phyloP scores from a whole-genome alignment of 1,140 invertebrate species.

The Rhysida immarginata region DNA sequence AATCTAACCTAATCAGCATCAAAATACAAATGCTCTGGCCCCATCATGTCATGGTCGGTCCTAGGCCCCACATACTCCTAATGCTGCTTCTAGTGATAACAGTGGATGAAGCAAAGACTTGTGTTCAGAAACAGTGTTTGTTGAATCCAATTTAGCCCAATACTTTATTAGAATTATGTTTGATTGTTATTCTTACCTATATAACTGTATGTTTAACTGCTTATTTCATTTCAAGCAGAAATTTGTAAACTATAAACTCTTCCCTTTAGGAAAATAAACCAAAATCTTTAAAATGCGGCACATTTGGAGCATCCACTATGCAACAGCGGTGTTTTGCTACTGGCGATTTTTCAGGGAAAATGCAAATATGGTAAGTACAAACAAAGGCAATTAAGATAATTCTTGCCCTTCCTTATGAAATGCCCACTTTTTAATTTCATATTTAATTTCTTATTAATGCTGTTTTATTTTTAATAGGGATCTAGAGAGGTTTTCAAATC shows the following conservation, averaged over 20 bases:
- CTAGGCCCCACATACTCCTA: too few relatives aligned
- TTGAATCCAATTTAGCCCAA: not conserved
- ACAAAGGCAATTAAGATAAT: not conserved
- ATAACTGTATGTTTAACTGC: too few relatives aligned
- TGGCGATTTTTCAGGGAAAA: conserved; percentile 74
- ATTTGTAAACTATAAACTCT: conserved; percentile 1
- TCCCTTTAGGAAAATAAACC: conserved; percentile 46
- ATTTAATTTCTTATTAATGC: not conserved
- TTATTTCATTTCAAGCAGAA: conserved; percentile 5
- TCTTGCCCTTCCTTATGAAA: not conserved
- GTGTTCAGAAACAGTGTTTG: not conserved
- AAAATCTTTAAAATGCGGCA: conserved; percentile 78
- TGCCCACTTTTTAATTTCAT: not conserved
- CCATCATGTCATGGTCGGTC: too few relatives aligned
- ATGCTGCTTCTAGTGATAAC: not conserved
- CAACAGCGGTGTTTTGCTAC: conserved; percentile 67
- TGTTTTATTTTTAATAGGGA: conserved; percentile 42
- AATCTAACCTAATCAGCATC: too few relatives aligned
- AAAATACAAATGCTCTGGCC: too few relatives aligned
- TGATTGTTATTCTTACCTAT: too few relatives aligned
- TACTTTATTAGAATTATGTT: too few relatives aligned
- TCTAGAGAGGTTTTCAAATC: conserved; percentile 51
- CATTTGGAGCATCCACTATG: conserved; percentile 71
- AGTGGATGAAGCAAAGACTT: not conserved
- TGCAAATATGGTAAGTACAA: conserved; percentile 66